Base-by-base conservation (phyloP, 2,113 vertebrate genomes). In the Etia nguti region DNA sequence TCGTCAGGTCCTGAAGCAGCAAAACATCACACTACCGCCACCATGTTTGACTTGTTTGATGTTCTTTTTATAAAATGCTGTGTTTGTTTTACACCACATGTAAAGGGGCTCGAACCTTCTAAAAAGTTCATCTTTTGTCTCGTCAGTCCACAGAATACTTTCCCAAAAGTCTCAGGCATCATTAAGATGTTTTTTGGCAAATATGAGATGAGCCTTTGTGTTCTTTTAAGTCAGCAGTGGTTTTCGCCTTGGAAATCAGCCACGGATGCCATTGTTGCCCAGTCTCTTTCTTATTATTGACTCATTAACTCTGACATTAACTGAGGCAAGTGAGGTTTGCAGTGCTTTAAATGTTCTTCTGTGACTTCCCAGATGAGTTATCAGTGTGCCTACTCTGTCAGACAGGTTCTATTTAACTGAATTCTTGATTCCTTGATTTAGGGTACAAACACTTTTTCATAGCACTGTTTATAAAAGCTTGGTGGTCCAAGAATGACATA, bases 391-490 rank as follows among this genome's bases (percentile, higher is more conserved):
- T 62, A 20, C 59, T 20, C 31, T 62, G 6, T 62, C 16, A 62
- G 10, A 36, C 59, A 62, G 29, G 29, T 62, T 18, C 59, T 62
- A 34, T 62, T 60, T 60, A 20, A 34, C 2, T 34, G 3, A 62
- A 34, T 34, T 62, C 59, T 62, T 20, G 59, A 60, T 10, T 16
- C 57, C 56, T 59, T 59, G 56, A 59, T 59, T 59, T 59, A 34
- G 18, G 34, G 20, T 7, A 18, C n/a, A 68, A 68, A 68, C 4
- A 41, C 20, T 41, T 34, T 36, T 22, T 41, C 38, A 43, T 43
- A 70, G 36, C 34, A 43, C n/a, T 43, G 38, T 43, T 46, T 46
- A 18, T 46, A 26, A 73, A 73, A 16, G 15, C 22, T 46, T 24
- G 5, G 46, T 43, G 34, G 62, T 43, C 62, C 38, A 15, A 70